Evolutionary conservation across 1,140 invertebrate species (phyloP).

Genomic region (Zaprionus ghesquierei): DNA sequence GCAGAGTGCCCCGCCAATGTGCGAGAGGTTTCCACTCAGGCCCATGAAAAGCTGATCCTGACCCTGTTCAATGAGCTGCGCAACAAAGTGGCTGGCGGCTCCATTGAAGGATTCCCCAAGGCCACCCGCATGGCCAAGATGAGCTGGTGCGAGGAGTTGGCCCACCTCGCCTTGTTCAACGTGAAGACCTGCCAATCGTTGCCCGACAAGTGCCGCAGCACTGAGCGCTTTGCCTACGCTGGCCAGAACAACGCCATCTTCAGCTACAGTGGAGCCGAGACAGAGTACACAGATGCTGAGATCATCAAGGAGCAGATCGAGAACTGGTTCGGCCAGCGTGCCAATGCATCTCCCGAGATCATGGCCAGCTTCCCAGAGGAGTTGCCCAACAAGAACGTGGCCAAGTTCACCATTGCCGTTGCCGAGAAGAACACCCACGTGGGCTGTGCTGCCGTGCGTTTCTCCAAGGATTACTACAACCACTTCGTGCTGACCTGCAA

Average conservation of each 20-base stretch:
- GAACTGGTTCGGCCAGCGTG: slow-evolving; percentile 58
- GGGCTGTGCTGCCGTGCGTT: slow-evolving; percentile 61
- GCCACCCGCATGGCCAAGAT: slow-evolving; percentile 67
- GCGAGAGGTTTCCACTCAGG: slow-evolving; percentile 27
- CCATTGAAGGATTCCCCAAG: slow-evolving; percentile 46
- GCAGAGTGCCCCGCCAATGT: slow-evolving; percentile 57
- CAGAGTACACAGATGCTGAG: slow-evolving; percentile 59
- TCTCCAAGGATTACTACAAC: slow-evolving; percentile 39
- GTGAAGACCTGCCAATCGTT: slow-evolving; percentile 57
- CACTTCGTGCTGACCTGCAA: slow-evolving; percentile 47
- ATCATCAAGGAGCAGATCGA: slow-evolving; percentile 68
- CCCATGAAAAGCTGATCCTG: slow-evolving; percentile 55
- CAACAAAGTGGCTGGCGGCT: slow-evolving; percentile 60
- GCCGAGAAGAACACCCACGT: slow-evolving; percentile 50
- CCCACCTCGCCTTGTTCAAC: slow-evolving; percentile 50
- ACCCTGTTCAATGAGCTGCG: slow-evolving; percentile 58
- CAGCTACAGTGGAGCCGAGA: slow-evolving; percentile 53
- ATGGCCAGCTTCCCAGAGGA: slow-evolving; percentile 57
- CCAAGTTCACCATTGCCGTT: slow-evolving; percentile 54
- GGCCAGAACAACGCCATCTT: slow-evolving; percentile 72
- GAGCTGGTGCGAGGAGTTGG: slow-evolving; percentile 66
- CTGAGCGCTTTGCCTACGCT: slow-evolving; percentile 64
- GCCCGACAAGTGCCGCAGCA: slow-evolving; percentile 71
- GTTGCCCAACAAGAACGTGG: slow-evolving; percentile 45
- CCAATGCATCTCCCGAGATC: slow-evolving; percentile 53